These are phyloP conservation scores for Apis laboriosa DNA, from an alignment of 1,140 invertebrate species.

Conservation along the genomic window DNA sequence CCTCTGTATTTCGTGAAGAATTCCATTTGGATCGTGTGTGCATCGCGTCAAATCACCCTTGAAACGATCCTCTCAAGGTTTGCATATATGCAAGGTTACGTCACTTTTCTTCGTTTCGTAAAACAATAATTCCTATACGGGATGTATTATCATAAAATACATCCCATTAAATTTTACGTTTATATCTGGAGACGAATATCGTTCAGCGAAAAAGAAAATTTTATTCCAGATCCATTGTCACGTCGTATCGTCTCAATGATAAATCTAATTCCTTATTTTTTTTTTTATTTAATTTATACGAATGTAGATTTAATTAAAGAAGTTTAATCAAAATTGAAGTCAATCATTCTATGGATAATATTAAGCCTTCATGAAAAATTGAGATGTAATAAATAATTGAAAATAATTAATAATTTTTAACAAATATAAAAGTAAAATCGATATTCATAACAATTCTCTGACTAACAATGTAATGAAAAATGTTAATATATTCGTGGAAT, in stretches of 20 bases:
- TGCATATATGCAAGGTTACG: neutral
- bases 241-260: too few relatives aligned
- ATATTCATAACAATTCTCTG: too few relatives aligned
- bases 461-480: too few relatives aligned
- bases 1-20: neutral
- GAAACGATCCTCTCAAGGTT: conserved; percentile 19
- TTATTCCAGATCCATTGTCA: neutral
- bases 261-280: neutral
- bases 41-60: neutral
- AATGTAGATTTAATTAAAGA: too few relatives aligned
- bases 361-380: too few relatives aligned
- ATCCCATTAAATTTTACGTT: conserved; percentile 33
- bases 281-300: too few relatives aligned
- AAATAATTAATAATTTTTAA: too few relatives aligned
- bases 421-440: too few relatives aligned
- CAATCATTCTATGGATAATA: too few relatives aligned
- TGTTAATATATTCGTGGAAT: too few relatives aligned
- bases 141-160: conserved; percentile 23
- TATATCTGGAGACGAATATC: neutral
- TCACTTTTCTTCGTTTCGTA: neutral
- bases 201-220: conserved; percentile 27
- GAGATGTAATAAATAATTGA: too few relatives aligned
- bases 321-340: too few relatives aligned
- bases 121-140: conserved; percentile 8
- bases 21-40: neutral